Conservation (phyloP, 2,797 vertebrate genomes). For the Semotilus atromaculatus region DNA sequence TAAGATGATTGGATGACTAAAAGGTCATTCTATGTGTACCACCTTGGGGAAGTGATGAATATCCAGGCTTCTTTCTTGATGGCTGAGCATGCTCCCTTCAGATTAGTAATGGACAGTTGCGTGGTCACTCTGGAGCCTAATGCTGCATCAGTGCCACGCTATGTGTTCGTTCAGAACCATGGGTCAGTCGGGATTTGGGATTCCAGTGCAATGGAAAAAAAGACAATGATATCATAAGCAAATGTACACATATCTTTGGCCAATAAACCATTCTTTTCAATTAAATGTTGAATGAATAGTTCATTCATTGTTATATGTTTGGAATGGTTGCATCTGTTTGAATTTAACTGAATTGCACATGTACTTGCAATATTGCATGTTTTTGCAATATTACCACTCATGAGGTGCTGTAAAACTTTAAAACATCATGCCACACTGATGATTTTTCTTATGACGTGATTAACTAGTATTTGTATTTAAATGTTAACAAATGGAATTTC, state of each 20-base stretch:
- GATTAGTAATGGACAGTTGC: slow-evolving; percentile 49
- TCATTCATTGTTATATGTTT: not conserved
- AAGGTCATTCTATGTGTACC: not conserved
- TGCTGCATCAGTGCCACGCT: slow-evolving; percentile 3
- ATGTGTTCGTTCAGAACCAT: slow-evolving; percentile 38
- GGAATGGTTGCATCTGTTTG: not conserved
- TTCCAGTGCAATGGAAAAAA: not conserved
- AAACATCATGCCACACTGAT: no score
- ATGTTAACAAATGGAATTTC: not conserved
- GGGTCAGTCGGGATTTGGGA: slow-evolving; percentile 16
- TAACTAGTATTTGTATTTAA: not conserved
- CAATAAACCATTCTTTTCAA: not conserved
- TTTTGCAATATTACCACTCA: not conserved
- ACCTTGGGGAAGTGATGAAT: slow-evolving; percentile 24
- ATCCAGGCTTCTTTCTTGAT: slow-evolving; percentile 45
- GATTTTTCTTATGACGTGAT: not conserved
- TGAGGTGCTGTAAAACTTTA: not conserved
- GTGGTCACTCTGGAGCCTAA: slow-evolving; percentile 21
- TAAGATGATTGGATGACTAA: slow-evolving; percentile 39
- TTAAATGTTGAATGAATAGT: not conserved
- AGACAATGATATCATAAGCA: no score
- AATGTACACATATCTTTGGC: not conserved
- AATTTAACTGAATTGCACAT: not conserved
- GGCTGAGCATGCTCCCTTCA: not conserved
- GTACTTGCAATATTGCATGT: no score